phyloP scores from a whole-genome alignment of 2,797 vertebrate genomes.

The Sarcophilus harrisii region DNA sequence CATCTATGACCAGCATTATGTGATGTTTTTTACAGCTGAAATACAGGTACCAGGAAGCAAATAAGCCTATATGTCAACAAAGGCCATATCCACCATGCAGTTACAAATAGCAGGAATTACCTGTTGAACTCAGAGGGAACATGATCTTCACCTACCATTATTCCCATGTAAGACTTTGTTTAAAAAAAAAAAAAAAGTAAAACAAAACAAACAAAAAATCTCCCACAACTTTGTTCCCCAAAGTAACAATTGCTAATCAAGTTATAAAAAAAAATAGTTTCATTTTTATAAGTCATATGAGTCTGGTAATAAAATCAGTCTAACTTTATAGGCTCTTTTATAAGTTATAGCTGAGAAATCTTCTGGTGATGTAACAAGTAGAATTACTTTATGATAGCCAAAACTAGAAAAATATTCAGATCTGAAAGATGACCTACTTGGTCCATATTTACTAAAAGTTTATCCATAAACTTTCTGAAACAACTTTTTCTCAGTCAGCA shows the following conservation, averaged over 20 bases:
- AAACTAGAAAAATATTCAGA: slow-evolving; percentile 33
- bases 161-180: not conserved
- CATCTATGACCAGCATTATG: slow-evolving; percentile 55
- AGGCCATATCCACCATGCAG: not conserved
- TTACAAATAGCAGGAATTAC: not conserved
- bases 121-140: not conserved
- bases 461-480: not conserved
- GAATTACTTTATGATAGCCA: not conserved
- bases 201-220: too few relatives aligned
- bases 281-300: not conserved
- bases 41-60: not conserved
- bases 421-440: not conserved
- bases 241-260: not conserved
- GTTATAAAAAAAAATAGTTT: not conserved
- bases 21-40: not conserved
- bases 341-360: slow-evolving; percentile 10
- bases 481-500: not conserved
- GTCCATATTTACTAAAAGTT: not conserved
- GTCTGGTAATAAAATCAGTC: slow-evolving; percentile 26
- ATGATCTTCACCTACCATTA: not conserved
- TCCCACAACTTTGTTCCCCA: not conserved
- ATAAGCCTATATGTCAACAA: not conserved
- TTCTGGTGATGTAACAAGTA: slow-evolving; percentile 35
- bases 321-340: slow-evolving; percentile 35
- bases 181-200: not conserved